Evolutionary conservation across 2,888 invertebrate genomes (phyloP).

Genomic region (Synergus umbraculus): DNA sequence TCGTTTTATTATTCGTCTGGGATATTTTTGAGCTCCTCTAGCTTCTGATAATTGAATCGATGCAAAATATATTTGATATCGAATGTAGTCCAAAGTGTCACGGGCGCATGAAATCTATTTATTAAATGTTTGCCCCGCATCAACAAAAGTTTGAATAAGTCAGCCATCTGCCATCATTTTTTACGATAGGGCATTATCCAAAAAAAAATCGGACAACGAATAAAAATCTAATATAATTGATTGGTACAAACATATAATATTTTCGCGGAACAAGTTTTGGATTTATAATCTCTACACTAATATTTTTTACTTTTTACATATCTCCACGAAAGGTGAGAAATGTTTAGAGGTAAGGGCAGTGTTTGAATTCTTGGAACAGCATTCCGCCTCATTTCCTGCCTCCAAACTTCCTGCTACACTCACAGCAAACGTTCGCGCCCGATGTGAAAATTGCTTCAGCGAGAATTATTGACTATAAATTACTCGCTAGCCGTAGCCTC

Average conservation of each 20-base stretch:
- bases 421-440: slow-evolving; percentile 64
- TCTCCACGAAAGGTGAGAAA: too few relatives aligned
- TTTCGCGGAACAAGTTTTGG: too few relatives aligned
- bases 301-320: too few relatives aligned
- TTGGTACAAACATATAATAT: too few relatives aligned
- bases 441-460: slow-evolving; percentile 71
- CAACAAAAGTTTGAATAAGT: too few relatives aligned
- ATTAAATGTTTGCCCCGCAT: too few relatives aligned
- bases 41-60: background rate
- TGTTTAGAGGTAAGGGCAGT: too few relatives aligned
- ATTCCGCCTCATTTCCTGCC: background rate
- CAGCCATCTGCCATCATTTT: too few relatives aligned
- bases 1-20: slow-evolving; percentile 6
- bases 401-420: background rate
- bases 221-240: too few relatives aligned
- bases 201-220: too few relatives aligned
- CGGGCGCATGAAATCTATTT: background rate
- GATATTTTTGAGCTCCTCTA: background rate
- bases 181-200: too few relatives aligned
- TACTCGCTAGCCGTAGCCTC: slow-evolving; percentile 60
- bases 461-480: slow-evolving; percentile 74
- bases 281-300: too few relatives aligned
- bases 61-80: background rate
- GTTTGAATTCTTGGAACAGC: background rate
- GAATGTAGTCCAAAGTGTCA: background rate